These are phyloP conservation scores for Myotis vivesi DNA, from an alignment of 2,797 vertebrate genomes.

Conservation along the genomic window DNA sequence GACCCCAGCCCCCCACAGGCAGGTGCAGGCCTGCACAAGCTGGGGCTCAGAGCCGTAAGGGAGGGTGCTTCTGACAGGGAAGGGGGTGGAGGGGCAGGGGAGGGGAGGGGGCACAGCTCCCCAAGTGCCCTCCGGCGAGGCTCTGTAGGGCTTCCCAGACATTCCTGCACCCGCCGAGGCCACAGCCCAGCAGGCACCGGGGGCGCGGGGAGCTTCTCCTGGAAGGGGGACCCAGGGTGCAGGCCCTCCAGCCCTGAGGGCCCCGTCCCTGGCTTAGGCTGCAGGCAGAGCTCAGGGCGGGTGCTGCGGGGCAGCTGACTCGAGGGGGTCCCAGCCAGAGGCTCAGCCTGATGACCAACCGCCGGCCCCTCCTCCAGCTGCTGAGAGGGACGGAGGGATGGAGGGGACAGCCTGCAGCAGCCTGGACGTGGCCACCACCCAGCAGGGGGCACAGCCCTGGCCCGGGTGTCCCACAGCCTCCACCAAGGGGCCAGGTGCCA, in stretches of 20 bases:
- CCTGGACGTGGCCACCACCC: background rate
- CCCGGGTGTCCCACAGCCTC: background rate
- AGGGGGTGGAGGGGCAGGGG: fast-evolving
- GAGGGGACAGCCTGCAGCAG: background rate
- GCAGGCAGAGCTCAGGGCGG: background rate
- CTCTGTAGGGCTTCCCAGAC: background rate
- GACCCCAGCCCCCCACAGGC: background rate
- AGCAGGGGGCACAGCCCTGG: background rate
- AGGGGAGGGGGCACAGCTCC: fast-evolving
- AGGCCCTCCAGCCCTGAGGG: background rate
- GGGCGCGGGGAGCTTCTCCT: background rate
- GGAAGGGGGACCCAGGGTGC: background rate
- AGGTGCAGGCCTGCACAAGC: background rate
- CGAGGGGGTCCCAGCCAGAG: background rate
- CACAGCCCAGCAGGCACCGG: too few relatives aligned
- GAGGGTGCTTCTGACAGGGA: background rate
- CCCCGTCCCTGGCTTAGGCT: background rate
- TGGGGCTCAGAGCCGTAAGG: background rate
- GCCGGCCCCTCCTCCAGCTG: background rate
- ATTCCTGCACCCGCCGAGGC: background rate
- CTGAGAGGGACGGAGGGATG: background rate
- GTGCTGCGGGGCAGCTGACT: background rate
- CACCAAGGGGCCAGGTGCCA: background rate
- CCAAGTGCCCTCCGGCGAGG: background rate
- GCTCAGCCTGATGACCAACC: background rate